Percentiles rank a stretch among this genome's conserved stretches.
phyloP scores from a whole-genome alignment of 2,113 vertebrate species.

The Ictalurus punctatus region DNA sequence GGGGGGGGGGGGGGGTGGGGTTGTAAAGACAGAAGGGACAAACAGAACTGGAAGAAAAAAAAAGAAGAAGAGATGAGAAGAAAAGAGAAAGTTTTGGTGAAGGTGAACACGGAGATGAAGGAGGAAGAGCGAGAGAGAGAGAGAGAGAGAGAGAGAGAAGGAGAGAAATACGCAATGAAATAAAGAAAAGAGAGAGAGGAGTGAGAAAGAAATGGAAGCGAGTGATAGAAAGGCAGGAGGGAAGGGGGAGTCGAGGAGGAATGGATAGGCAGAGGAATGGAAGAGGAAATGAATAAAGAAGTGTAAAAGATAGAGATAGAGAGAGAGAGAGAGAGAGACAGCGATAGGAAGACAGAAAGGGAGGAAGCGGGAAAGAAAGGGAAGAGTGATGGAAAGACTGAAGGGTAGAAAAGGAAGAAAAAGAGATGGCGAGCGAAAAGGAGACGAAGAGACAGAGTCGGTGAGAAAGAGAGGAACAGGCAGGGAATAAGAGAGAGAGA shows the following conservation, averaged over 20 bases:
- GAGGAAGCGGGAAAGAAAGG: neutral
- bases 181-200: neutral
- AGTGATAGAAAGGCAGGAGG: neutral
- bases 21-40: neutral
- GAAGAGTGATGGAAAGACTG: neutral
- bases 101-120: neutral
- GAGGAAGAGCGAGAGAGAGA: neutral
- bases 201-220: neutral
- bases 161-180: neutral
- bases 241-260: neutral
- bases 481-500: neutral
- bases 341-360: no score
- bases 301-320: neutral
- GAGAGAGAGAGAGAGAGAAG: neutral
- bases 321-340: constrained; percentile 25
- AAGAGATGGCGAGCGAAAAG: neutral
- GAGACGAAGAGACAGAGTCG: constrained; percentile 54
- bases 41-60: neutral
- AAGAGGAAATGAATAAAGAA: neutral
- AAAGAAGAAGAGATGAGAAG: neutral
- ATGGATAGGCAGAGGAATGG: neutral
- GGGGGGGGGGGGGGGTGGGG: no score
- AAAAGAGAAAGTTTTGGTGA: neutral
- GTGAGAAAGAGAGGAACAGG: neutral
- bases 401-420: neutral